Evolutionary conservation across 2,113 vertebrate species (phyloP), one percentile per base, ranked within the genome.

Genomic region (Pluvialis apricaria): DNA sequence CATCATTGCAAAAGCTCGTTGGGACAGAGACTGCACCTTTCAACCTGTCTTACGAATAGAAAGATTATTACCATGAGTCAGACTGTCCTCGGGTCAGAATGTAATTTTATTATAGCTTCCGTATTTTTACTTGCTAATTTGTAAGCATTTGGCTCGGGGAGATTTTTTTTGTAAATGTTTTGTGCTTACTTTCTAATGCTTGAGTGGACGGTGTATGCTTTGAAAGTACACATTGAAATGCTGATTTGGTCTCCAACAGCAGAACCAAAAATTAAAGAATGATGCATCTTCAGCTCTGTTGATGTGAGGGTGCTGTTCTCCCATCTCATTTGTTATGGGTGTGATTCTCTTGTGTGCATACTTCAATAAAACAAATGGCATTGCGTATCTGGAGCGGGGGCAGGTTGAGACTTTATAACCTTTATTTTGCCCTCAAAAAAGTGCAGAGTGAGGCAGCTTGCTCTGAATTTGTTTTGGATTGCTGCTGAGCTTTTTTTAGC

Each of bases 401-500:
- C 51, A 47, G 36, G 26, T 81, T 94, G 82, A 19, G 51, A 4
- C 28, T 77, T 60, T 9, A 13, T 21, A 61, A 85, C 58, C 25
- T 85, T 42, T 47, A 12, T 88, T 87, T 92, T 76, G 38, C 44
- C 79, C 66, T 70, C 29, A 38, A 34, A 76, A 28, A 42, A 76
- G 58, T 15, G 10, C 72, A 55, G 94, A 73, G 61, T 0, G 4
- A 92, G 72, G 82, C 77, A 78, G 47, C 94, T 88, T 72, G 82
- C 75, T 88, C 51, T 73, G 85, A 55, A 24, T 86, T 84, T 92
- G 78, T 47, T 90, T 77, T 82, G 86, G 75, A 51, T 92, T 92
- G 64, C 70, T 80, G 78, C 78, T 42, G 88, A 73, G 78, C 85
- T 90, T 92, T 89, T 93, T 94, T 92, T 95, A 95, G 72, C 81